Percentiles rank a stretch among this genome's conserved stretches.
phyloP scores from a whole-genome alignment of 2,113 vertebrate genomes.

The Rhabdomys dilectus region DNA sequence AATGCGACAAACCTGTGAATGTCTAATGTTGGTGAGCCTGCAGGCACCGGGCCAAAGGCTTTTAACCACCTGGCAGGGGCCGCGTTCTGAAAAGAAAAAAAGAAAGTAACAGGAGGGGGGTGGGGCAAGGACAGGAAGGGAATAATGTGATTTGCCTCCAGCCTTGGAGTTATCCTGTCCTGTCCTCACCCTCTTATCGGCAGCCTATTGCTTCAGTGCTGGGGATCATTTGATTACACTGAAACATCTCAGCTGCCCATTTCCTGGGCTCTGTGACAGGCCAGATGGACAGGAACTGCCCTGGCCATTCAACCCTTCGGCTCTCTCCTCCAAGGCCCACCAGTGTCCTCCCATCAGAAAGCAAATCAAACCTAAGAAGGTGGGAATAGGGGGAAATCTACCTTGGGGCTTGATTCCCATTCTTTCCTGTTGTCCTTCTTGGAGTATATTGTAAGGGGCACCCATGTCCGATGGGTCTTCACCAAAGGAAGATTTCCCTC shows the following conservation, averaged over 20 bases:
- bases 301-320: neutral
- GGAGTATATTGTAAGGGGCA: neutral
- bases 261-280: neutral
- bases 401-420: neutral
- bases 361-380: neutral
- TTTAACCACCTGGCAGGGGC: neutral
- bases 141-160: constrained; percentile 21
- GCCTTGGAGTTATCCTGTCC: neutral
- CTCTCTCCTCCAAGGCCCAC: neutral
- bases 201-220: neutral
- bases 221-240: neutral
- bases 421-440: neutral
- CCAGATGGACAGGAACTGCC: neutral
- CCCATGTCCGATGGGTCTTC: neutral
- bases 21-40: neutral
- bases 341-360: neutral
- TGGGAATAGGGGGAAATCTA: neutral
- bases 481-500: neutral
- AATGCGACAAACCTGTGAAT: neutral
- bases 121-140: neutral
- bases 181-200: neutral
- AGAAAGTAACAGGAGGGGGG: neutral
- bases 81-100: neutral
- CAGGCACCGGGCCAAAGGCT: neutral
- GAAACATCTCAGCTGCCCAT: neutral